A percentile compares a stretch with the other conserved stretches of the same genome.
Conservation (phyloP, 37 sponge, comb jelly and placozoan species). For the Oopsacas minuta region DNA sequence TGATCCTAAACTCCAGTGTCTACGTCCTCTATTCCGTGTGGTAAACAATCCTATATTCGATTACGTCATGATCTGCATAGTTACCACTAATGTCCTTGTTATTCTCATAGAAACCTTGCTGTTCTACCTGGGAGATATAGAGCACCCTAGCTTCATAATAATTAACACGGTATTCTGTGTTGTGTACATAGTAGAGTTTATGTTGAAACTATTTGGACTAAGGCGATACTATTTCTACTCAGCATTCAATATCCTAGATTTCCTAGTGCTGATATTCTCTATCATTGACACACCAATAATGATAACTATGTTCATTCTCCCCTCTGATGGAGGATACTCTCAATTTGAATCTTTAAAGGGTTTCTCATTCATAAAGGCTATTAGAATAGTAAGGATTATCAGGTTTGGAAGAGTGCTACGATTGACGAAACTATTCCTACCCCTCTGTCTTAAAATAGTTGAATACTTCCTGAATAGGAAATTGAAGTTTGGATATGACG, state of each 20-base stretch:
- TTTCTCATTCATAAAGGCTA: background rate
- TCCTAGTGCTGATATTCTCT: conserved; percentile 46
- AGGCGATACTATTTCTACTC: conserved; percentile 58
- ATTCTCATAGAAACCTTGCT: conserved; percentile 45
- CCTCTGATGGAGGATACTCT: background rate
- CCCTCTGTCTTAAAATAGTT: conserved; percentile 33
- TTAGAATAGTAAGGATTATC: background rate
- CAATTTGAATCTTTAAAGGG: conserved; percentile 7
- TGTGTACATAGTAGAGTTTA: conserved; percentile 45
- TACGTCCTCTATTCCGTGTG: conserved; percentile 23
- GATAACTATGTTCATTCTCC: conserved; percentile 15
- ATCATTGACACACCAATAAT: conserved; percentile 44
- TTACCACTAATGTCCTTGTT: conserved; percentile 34
- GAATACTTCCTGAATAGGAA: conserved; percentile 38
- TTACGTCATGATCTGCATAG: conserved; percentile 39
- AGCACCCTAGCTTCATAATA: conserved; percentile 15
- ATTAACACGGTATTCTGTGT: conserved; percentile 42
- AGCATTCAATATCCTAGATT: conserved; percentile 59
- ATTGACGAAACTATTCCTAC: conserved; percentile 34
- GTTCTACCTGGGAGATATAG: background rate
- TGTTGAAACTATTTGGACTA: conserved; percentile 44
- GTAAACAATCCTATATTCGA: conserved; percentile 35
- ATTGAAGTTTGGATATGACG: conserved; percentile 68
- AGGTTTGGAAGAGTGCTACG: background rate
- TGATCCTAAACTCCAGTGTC: conserved; percentile 25